Base-by-base conservation (phyloP, 1,140 invertebrate genomes). In the Drosophila equinoxialis region DNA sequence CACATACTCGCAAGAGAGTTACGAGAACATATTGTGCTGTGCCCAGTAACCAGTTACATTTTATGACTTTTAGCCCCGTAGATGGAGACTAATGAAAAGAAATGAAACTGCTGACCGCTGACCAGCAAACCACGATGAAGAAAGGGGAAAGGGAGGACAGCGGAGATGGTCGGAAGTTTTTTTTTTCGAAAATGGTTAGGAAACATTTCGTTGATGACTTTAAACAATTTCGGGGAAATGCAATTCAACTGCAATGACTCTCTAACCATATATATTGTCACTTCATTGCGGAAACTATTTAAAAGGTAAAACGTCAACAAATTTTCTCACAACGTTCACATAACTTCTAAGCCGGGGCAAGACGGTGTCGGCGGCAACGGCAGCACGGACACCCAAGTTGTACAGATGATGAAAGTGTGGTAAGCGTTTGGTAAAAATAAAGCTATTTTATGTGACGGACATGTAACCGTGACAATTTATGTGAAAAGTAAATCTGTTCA, bases 41-140 rank as follows among this genome's bases (percentile, higher is more conserved):
- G 63, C 42, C 57, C 65, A 68, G 84, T 79, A 86, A 86, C 79
- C 84, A 87, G 82, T 86, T 86, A 87, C 82, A 78, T 86, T 86
- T 86, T 86, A 86, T 86, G 76, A 79, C 82, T 75, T 68, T 79
- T 73, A 26, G 45, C 60, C 23, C 78, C 71, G 39, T 76, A 82
- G 67, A 74, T 74, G 82, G 83, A 76, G 79, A 80, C 76, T 86
- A 86, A 86, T 86, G 82, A 86, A 86, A 87, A 79, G 82, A 86
- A 86, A 87, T 87, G 82, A 86, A 79, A 65, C 72, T 68, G 69
- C 73, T 48, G 63, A 67, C 8, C 11, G 17, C 14, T 39, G 37
- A 11, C 39, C n/a, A 20, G 6, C 17, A 14, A 6, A 13, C 30
- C 5, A 30, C 30, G 23, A 6, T 11, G 8, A 20, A 14, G 26